A percentile compares a stretch with the other conserved stretches of the same genome.
Conservation (phyloP, 2,888 invertebrate species). For the Aspidiotus rigidus region DNA sequence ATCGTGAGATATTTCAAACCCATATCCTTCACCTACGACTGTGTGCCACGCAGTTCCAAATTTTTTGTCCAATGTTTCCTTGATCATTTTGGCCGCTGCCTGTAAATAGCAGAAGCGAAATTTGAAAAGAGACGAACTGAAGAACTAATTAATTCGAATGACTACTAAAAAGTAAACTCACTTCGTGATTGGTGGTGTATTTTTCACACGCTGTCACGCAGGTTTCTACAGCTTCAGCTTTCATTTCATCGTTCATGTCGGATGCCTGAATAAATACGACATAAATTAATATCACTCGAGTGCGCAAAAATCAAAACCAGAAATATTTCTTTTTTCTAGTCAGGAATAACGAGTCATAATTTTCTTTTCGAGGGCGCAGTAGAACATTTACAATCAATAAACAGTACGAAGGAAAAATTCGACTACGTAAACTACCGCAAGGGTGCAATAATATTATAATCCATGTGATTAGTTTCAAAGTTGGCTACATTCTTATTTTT, state of each 20-base stretch:
- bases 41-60: slow-evolving; percentile 91
- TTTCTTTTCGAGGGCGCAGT: not conserved
- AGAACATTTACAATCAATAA: not conserved
- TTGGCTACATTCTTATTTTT: no score
- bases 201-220: slow-evolving; percentile 92
- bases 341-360: not conserved
- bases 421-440: not conserved
- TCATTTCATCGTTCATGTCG: slow-evolving; percentile 91
- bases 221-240: slow-evolving; percentile 77
- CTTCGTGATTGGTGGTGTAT: slow-evolving; percentile 73
- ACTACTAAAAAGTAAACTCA: slow-evolving; percentile 41
- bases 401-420: not conserved
- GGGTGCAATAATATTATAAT: no score
- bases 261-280: slow-evolving; percentile 54
- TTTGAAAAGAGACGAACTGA: not conserved
- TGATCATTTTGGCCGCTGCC: slow-evolving; percentile 85
- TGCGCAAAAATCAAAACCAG: no score
- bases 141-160: not conserved
- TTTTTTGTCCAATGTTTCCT: slow-evolving; percentile 90
- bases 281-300: not conserved
- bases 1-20: slow-evolving; percentile 87
- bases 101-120: slow-evolving; percentile 45
- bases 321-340: no score
- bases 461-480: no score
- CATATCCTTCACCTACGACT: slow-evolving; percentile 92